Conservation (phyloP, 2,888 invertebrate genomes). For the Bugulina stolonifera region DNA sequence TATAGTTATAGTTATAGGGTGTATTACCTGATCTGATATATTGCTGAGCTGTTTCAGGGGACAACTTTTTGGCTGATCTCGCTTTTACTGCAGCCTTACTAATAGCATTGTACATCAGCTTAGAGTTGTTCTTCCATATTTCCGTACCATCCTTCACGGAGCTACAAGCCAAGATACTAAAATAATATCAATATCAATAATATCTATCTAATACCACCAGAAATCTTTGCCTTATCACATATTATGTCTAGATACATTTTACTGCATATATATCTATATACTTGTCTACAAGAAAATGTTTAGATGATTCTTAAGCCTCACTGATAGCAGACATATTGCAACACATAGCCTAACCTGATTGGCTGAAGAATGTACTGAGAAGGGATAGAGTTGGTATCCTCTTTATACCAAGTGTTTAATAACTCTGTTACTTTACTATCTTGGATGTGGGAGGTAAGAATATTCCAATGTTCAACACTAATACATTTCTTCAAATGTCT, state of each 20-base stretch:
- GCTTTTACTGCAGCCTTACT: neutral
- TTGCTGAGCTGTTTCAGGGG: neutral
- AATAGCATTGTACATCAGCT: neutral
- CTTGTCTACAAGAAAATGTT: no score
- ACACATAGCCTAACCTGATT: constrained; percentile 16
- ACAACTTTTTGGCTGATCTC: neutral
- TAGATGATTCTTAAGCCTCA: no score
- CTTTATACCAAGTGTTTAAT: neutral
- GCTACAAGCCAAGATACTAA: neutral
- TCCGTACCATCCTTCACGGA: neutral
- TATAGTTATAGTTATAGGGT: neutral
- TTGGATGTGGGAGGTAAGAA: no score
- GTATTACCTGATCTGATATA: neutral
- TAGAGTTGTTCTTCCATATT: neutral
- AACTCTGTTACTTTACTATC: neutral
- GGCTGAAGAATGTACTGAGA: neutral
- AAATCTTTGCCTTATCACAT: no score
- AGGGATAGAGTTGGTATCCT: neutral
- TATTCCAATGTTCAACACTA: neutral
- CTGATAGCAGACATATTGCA: no score
- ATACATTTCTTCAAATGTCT: constrained; percentile 30
- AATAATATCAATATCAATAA: neutral
- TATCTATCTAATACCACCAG: no score
- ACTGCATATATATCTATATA: no score
- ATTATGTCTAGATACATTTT: no score